A percentile compares a stretch with the other conserved stretches of the same genome.
These are phyloP conservation scores for Ectropis crepuscularia DNA, from an alignment of 2,888 invertebrate species.

Conservation along the genomic window DNA sequence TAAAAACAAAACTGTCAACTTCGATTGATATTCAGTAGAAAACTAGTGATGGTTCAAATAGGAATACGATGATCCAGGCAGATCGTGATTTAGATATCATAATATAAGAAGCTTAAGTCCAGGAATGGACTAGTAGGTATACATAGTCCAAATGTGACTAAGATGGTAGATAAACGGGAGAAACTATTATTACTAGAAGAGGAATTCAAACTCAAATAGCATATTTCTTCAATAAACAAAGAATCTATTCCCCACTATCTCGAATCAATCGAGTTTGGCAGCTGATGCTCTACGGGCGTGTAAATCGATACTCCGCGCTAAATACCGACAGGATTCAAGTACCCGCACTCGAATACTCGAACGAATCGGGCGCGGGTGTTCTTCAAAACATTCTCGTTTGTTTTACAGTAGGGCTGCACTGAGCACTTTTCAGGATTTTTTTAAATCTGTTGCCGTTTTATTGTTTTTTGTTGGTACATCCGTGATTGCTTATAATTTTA, in stretches of 20 bases:
- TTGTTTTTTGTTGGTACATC: no score
- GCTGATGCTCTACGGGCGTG: conserved; percentile 46
- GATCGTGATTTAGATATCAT: no score
- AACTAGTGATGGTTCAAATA: no score
- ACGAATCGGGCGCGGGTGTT: conserved; percentile 72
- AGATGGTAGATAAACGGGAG: no score
- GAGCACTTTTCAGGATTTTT: neutral
- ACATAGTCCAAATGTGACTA: neutral
- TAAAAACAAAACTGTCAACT: no score
- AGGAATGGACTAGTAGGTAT: no score
- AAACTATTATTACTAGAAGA: neutral
- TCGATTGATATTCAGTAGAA: no score
- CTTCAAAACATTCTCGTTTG: conserved; percentile 69
- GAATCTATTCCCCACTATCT: conserved; percentile 28
- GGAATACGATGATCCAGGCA: no score
- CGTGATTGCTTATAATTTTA: no score
- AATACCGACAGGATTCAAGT: conserved; percentile 44
- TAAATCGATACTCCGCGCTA: conserved; percentile 56
- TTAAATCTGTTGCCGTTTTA: no score
- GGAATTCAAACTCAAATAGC: neutral
- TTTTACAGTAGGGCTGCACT: conserved; percentile 56
- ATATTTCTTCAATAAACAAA: conserved; percentile 10
- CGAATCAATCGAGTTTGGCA: conserved; percentile 37
- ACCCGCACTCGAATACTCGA: conserved; percentile 45
- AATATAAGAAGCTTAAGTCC: no score